These are phyloP conservation scores for Trogon melanurus DNA, from an alignment of 2,113 vertebrate genomes.

Conservation along the genomic window DNA sequence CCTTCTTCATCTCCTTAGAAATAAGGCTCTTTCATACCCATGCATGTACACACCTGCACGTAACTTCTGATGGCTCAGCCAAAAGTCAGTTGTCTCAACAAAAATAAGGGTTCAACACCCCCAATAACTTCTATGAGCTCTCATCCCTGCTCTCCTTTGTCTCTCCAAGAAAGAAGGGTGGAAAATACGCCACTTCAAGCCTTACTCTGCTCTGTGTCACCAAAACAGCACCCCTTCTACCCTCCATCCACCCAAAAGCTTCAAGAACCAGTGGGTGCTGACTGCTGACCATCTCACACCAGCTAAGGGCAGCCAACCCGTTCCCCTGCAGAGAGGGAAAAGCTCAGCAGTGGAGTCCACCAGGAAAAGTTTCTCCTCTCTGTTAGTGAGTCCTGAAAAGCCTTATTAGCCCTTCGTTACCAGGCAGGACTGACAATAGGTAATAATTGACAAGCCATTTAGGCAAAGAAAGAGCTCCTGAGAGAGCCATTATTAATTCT, in stretches of 20 bases:
- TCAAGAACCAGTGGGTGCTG: too few relatives aligned
- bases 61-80: background rate
- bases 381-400: background rate
- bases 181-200: background rate
- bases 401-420: background rate
- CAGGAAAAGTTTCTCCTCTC: background rate
- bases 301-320: background rate
- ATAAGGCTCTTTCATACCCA: background rate
- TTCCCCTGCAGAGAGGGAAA: background rate
- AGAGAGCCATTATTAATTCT: conserved; percentile 37
- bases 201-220: background rate
- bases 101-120: background rate
- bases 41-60: background rate
- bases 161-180: background rate
- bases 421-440: background rate
- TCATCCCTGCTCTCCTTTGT: background rate
- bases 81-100: background rate
- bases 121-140: background rate
- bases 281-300: background rate
- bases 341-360: background rate
- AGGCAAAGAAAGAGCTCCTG: background rate
- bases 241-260: background rate
- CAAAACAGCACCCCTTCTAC: background rate
- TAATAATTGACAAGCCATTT: background rate
- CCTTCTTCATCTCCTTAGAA: background rate